Base-by-base conservation (phyloP, 1,140 invertebrate genomes). In the Laupala kohalensis region DNA sequence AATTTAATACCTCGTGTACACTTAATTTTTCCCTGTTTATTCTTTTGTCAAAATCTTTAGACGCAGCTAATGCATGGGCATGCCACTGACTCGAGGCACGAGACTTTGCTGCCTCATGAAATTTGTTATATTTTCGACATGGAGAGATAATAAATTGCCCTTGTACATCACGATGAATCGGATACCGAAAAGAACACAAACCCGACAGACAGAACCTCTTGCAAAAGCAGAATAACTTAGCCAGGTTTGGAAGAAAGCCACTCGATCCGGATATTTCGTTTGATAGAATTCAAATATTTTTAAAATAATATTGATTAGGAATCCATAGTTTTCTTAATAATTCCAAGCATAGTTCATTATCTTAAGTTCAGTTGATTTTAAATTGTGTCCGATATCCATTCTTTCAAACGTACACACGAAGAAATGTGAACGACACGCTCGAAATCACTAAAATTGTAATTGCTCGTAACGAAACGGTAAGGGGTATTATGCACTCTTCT, bases 61-160 rank as follows among this genome's bases (percentile, higher is more conserved):
- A 53, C 9, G 30, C 30, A 37, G 37, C 9, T 9, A 53, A 13
- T 53, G 37, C 37, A 53, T 53, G 9, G 1, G 19, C 13, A 2
- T 1, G 25, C 64, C n/a, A 65, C 25, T 25, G 64, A 9, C n/a
- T 9, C 64, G 64, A 1, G 12, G 27, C 67, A 26, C 5, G 67
- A 68, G 67, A 25, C 13, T 68, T 19, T 68, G 67, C 13, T 13
- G 27, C 67, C 27, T 68, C 67, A 28, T 5, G 12, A 26, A 68
- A 68, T 25, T 26, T 68, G 25, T 68, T 6, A 68, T 26, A 26
- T 26, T 68, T 6, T 6, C 1, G 25, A 23, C 2, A 68, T 25
- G 67, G 67, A 25, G 25, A 68, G 23, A 68, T 25, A 6, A 6
- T 68, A 26, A 68, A 68, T 68, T 68, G 67, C 13, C 28, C 67